phyloP scores from a whole-genome alignment of 2,888 invertebrate species.

The Tortricodes alternella region DNA sequence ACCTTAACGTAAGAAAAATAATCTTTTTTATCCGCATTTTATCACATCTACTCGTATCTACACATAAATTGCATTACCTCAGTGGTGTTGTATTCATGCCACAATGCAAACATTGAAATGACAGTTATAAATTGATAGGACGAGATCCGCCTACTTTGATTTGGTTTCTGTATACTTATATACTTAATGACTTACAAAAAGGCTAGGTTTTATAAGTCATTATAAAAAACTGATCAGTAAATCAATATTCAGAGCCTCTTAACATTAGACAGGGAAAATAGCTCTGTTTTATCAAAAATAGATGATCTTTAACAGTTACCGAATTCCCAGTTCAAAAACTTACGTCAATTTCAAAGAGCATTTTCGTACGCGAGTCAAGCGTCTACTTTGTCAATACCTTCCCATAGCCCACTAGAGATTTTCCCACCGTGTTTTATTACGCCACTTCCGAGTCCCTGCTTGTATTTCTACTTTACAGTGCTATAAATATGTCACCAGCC shows the following conservation, averaged over 20 bases:
- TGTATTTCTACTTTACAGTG: constrained; percentile 22
- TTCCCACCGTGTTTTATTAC: constrained; percentile 19
- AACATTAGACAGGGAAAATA: too few relatives aligned
- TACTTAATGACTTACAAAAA: not conserved
- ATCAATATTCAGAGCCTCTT: too few relatives aligned
- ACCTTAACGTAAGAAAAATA: constrained; percentile 7
- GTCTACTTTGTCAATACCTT: too few relatives aligned
- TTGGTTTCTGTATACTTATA: not conserved
- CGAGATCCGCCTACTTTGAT: not conserved
- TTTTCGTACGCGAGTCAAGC: too few relatives aligned
- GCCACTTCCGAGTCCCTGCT: constrained; percentile 12
- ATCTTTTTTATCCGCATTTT: constrained; percentile 7
- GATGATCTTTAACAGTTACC: too few relatives aligned
- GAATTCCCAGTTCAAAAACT: not conserved
- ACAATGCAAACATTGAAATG: constrained; percentile 15
- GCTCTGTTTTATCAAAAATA: too few relatives aligned
- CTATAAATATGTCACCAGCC: constrained; percentile 21
- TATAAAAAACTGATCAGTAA: too few relatives aligned
- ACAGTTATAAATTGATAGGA: constrained; percentile 2
- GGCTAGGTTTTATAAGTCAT: too few relatives aligned
- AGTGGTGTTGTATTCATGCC: not conserved
- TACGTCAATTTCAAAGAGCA: not conserved
- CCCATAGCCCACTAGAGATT: constrained; percentile 1
- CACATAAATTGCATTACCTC: constrained; percentile 24
- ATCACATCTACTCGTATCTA: constrained; percentile 9